Evolutionary conservation across 2,888 invertebrate species (phyloP), one percentile per base, ranked within the genome.

Genomic region (Pteria penguin): DNA sequence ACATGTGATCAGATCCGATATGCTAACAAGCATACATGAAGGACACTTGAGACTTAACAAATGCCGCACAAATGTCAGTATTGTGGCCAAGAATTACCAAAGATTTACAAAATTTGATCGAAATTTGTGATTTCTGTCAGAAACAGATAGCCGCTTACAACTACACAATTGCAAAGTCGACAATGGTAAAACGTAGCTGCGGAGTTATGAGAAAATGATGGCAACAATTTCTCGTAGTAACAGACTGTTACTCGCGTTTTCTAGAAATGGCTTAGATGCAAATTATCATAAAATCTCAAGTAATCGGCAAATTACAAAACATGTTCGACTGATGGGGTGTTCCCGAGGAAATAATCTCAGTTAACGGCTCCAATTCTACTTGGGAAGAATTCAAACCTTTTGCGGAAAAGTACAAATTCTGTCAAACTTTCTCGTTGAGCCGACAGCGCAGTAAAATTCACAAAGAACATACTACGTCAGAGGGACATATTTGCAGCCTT

Each of bases 211-310:
- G n/a, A n/a, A n/a, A n/a, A n/a, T n/a, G n/a, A n/a, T n/a, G n/a
- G n/a, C 1, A 80, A 82, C 45, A 71, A 18, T 77, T 70, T 52
- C 62, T 79, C 18, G 66, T 75, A 18, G 29, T 74, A 4, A 69
- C 73, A 2, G 81, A 82, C 65, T 82, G 2, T 70, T 73, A 26
- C n/a, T n/a, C n/a, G n/a, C n/a, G n/a, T n/a, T n/a, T n/a, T n/a
- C n/a, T n/a, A n/a, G n/a, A n/a, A n/a, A 60, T 70, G 18, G 74
- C n/a, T n/a, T n/a, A n/a, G n/a, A n/a, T 31, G n/a, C 67, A 66
- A 14, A 29, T 0, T 1, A n/a, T n/a, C n/a, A 63, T 3, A 65
- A 54, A 14, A 54, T 66, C 29, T 58, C 66, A 1, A 68, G 73
- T 29, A n/a, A 45, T 45, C 14, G 45, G 45, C 14, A 72, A 69